Percentiles rank a stretch among this genome's conserved stretches.
These are phyloP conservation scores for Brachyistius frenatus DNA, from an alignment of 2,113 vertebrate species.

Conservation along the genomic window DNA sequence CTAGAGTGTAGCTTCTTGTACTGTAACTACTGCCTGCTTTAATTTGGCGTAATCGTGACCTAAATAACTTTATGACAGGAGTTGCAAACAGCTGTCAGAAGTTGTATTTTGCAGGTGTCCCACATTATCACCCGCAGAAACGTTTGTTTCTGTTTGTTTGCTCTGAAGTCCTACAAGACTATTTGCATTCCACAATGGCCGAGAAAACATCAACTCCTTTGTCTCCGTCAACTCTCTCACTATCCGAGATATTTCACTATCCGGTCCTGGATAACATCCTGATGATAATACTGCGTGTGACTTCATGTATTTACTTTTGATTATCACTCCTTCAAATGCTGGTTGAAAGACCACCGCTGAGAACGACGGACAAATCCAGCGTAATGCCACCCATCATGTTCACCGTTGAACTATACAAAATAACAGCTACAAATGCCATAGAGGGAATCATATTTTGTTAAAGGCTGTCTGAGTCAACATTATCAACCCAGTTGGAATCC, in stretches of 20 bases:
- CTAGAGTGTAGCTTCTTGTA: background rate
- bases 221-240: constrained; percentile 10
- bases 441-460: no score
- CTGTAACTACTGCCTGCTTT: constrained; percentile 9
- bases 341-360: background rate
- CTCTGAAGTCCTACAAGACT: constrained; percentile 7
- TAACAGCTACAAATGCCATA: no score
- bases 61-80: constrained; percentile 7
- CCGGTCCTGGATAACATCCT: constrained; percentile 43
- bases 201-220: constrained; percentile 2
- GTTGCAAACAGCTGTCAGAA: constrained; percentile 26
- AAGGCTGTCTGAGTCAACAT: background rate
- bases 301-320: constrained; percentile 30
- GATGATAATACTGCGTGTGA: constrained; percentile 37
- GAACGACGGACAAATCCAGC: background rate
- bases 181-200: constrained; percentile 39
- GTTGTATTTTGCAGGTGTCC: background rate
- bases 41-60: constrained; percentile 1
- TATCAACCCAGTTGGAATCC: constrained; percentile 27
- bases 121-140: constrained; percentile 23
- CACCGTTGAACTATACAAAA: no score
- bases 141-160: constrained; percentile 17
- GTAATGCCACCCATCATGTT: background rate
- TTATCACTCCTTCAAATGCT: background rate
- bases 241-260: background rate